Percentiles rank a stretch among this genome's conserved stretches.
phyloP scores from a whole-genome alignment of 2,888 invertebrate species.

The Tinea pellionella region DNA sequence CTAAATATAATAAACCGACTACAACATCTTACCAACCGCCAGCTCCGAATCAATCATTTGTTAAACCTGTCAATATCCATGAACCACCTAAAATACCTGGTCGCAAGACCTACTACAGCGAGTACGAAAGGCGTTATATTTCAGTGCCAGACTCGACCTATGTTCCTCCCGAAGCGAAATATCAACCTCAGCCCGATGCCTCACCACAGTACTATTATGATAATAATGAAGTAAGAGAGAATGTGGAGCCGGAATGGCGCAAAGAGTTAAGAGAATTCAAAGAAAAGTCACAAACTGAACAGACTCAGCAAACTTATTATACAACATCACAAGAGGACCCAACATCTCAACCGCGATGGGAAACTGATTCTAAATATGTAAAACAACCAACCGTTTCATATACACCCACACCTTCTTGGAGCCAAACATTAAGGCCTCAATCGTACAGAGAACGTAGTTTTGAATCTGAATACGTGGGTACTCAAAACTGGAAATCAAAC shows the following conservation, averaged over 20 bases:
- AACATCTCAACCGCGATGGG: conserved; percentile 50
- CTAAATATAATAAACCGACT: conserved; percentile 40
- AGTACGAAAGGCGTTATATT: conserved; percentile 60
- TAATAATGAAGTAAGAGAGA: conserved; percentile 48
- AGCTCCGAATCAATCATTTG: conserved; percentile 60
- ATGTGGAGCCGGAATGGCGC: conserved; percentile 58
- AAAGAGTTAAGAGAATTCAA: conserved; percentile 61
- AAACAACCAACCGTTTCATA: conserved; percentile 37
- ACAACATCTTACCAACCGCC: conserved; percentile 56
- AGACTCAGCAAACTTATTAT: conserved; percentile 29
- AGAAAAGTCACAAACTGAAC: conserved; percentile 47
- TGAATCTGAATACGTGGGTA: conserved; percentile 48
- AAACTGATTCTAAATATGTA: conserved; percentile 40
- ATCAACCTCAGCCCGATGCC: conserved; percentile 53
- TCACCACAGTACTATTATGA: conserved; percentile 60
- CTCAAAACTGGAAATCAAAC: conserved; percentile 55
- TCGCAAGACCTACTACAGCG: conserved; percentile 60
- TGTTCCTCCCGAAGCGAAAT: conserved; percentile 51
- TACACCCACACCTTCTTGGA: conserved; percentile 55
- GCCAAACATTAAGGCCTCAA: conserved; percentile 55
- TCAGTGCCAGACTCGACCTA: conserved; percentile 59
- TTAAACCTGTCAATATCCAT: conserved; percentile 33
- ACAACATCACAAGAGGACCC: conserved; percentile 13
- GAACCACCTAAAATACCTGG: conserved; percentile 44
- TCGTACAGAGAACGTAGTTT: conserved; percentile 59